A percentile compares a stretch with the other conserved stretches of the same genome.
Conservation (phyloP, 2,888 invertebrate genomes). For the Spilosoma lubricipeda region DNA sequence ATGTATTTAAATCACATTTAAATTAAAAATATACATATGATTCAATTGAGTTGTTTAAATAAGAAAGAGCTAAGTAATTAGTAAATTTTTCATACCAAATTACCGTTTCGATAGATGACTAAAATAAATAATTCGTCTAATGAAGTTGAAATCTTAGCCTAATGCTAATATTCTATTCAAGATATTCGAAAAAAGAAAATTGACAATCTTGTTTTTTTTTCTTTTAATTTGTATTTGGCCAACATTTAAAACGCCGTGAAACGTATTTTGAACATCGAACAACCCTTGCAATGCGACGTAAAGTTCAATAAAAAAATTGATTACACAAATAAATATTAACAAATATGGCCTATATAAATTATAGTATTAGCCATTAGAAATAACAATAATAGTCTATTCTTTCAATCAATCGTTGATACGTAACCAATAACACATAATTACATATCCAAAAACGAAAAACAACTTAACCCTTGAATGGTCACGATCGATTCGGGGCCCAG, state of each 20-base stretch:
- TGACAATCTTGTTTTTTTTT: too few species aligned
- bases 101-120: too few species aligned
- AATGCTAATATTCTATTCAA: too few species aligned
- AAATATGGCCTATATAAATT: neutral
- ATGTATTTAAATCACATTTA: too few species aligned
- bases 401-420: slow-evolving; percentile 29
- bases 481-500: slow-evolving; percentile 26
- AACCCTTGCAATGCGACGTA: neutral
- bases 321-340: neutral
- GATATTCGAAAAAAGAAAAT: too few species aligned
- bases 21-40: too few species aligned
- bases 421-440: slow-evolving; percentile 48
- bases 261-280: neutral
- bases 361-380: neutral
- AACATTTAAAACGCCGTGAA: neutral
- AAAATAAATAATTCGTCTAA: too few species aligned
- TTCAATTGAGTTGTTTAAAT: too few species aligned
- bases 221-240: neutral
- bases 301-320: neutral
- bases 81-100: too few species aligned
- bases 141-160: too few species aligned
- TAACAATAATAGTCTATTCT: neutral
- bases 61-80: too few species aligned
- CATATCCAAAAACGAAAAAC: slow-evolving; percentile 36
- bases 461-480: slow-evolving; percentile 52